phyloP scores from a whole-genome alignment of 1,140 invertebrate genomes.

The Cataglyphis hispanica region DNA sequence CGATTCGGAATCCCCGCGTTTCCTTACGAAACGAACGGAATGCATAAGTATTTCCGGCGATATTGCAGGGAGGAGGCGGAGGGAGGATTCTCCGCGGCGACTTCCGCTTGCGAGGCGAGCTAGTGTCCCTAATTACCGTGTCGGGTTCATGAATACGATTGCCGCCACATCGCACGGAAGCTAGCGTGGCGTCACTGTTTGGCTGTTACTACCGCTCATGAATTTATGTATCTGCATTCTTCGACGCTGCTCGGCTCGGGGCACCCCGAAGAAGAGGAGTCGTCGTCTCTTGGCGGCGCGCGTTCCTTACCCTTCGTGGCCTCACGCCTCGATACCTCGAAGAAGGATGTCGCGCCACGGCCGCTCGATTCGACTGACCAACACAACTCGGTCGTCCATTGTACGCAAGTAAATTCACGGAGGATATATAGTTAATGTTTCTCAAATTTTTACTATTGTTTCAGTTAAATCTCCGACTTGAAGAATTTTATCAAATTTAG shows the following conservation, averaged over 20 bases:
- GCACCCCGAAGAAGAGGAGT: slow-evolving; percentile 72
- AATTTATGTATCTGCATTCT: slow-evolving; percentile 87
- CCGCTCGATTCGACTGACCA: slow-evolving; percentile 3
- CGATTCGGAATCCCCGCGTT: slow-evolving; percentile 77
- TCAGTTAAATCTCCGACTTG: no score
- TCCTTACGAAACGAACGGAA: slow-evolving; percentile 84
- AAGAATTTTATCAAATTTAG: no score
- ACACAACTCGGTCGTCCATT: neutral
- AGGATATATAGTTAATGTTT: neutral
- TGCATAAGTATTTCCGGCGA: slow-evolving; percentile 86
- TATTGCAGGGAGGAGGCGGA: slow-evolving; percentile 77
- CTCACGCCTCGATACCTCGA: slow-evolving; percentile 69
- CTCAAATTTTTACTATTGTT: no score
- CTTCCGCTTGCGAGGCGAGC: slow-evolving; percentile 85
- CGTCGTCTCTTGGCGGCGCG: slow-evolving; percentile 55
- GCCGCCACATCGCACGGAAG: slow-evolving; percentile 83
- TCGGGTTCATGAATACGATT: slow-evolving; percentile 87
- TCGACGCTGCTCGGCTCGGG: slow-evolving; percentile 80
- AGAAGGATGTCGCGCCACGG: slow-evolving; percentile 64
- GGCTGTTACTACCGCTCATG: slow-evolving; percentile 86
- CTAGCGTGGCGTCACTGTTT: slow-evolving; percentile 86
- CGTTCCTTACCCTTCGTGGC: slow-evolving; percentile 65
- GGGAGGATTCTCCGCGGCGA: slow-evolving; percentile 85
- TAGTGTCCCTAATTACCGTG: slow-evolving; percentile 87
- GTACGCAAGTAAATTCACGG: no score